These are phyloP conservation scores for Caenorhabditis plicata DNA, from an alignment of 2,888 invertebrate genomes.

Conservation along the genomic window DNA sequence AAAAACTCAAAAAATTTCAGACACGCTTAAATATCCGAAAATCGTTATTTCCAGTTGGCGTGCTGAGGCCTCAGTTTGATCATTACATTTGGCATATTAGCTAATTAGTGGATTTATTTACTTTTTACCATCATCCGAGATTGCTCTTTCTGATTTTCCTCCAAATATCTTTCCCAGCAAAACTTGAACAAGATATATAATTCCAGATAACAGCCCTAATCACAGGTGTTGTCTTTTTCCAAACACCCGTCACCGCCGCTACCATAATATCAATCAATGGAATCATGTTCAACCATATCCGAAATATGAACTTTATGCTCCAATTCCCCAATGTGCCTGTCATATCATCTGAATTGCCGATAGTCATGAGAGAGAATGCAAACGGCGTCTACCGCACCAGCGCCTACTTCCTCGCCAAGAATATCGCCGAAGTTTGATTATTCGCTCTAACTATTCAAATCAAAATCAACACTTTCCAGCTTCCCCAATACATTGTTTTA, in stretches of 20 bases:
- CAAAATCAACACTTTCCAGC: conserved; percentile 55
- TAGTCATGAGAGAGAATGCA: conserved; percentile 84
- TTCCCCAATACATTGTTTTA: conserved; percentile 81
- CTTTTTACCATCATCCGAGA: no score
- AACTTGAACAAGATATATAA: background rate
- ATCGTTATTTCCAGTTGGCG: no score
- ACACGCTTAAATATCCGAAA: no score
- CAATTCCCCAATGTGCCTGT: conserved; percentile 54
- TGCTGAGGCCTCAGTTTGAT: no score
- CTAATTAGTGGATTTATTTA: no score
- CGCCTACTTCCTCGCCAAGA: conserved; percentile 83
- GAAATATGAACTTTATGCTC: conserved; percentile 85
- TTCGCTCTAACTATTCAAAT: background rate
- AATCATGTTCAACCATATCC: conserved; percentile 83
- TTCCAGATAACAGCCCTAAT: conserved; percentile 69
- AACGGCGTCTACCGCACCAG: conserved; percentile 88
- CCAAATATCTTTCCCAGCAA: no score
- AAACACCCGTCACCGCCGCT: conserved; percentile 67
- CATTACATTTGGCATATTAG: no score
- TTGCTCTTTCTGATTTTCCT: no score
- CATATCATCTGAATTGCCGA: conserved; percentile 83
- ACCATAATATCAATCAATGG: conserved; percentile 87
- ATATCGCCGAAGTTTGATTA: conserved; percentile 74
- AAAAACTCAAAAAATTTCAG: no score
- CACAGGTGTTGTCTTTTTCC: conserved; percentile 78